Percentiles rank a stretch among this genome's conserved stretches.
Conservation (phyloP, 2,888 invertebrate species). For the Ypsolopha scabrella region DNA sequence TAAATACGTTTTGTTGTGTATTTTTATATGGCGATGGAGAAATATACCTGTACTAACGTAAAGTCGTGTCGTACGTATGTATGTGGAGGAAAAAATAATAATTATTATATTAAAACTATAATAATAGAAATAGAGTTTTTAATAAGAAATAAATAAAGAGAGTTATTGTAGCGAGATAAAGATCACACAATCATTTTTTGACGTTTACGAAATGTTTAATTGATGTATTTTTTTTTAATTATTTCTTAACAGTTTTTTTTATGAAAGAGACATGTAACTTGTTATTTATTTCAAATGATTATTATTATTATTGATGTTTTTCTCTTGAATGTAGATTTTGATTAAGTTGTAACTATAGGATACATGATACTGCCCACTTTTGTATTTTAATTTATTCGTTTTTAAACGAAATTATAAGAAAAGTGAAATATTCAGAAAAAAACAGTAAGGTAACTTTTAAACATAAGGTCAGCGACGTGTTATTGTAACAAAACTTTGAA, state of each 20-base stretch:
- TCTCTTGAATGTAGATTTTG: slow-evolving; percentile 51
- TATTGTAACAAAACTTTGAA: slow-evolving; percentile 36
- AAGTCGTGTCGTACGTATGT: slow-evolving; percentile 39
- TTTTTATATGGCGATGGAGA: slow-evolving; percentile 36
- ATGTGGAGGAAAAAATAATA: slow-evolving; percentile 64
- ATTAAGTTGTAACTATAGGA: slow-evolving; percentile 62
- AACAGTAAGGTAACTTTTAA: slow-evolving; percentile 17
- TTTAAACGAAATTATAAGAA: slow-evolving; percentile 16
- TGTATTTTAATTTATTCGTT: slow-evolving; percentile 37
- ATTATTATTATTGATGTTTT: slow-evolving; percentile 58
- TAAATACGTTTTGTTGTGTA: slow-evolving; percentile 30
- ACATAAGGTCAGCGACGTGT: slow-evolving; percentile 28
- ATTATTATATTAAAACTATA: slow-evolving; percentile 64
- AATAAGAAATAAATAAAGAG: slow-evolving; percentile 63
- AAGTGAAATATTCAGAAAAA: slow-evolving; percentile 20
- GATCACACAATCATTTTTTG: slow-evolving; percentile 51
- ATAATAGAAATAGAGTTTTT: slow-evolving; percentile 69
- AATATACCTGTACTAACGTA: slow-evolving; percentile 46
- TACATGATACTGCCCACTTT: slow-evolving; percentile 62
- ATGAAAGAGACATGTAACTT: slow-evolving; percentile 53
- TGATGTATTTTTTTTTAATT: slow-evolving; percentile 38
- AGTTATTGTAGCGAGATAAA: slow-evolving; percentile 55
- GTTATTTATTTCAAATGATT: slow-evolving; percentile 71
- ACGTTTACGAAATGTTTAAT: slow-evolving; percentile 34
- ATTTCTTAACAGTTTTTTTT: slow-evolving; percentile 61